Conservation (phyloP, 2,797 vertebrate genomes). For the Enteromius paludinosus region DNA sequence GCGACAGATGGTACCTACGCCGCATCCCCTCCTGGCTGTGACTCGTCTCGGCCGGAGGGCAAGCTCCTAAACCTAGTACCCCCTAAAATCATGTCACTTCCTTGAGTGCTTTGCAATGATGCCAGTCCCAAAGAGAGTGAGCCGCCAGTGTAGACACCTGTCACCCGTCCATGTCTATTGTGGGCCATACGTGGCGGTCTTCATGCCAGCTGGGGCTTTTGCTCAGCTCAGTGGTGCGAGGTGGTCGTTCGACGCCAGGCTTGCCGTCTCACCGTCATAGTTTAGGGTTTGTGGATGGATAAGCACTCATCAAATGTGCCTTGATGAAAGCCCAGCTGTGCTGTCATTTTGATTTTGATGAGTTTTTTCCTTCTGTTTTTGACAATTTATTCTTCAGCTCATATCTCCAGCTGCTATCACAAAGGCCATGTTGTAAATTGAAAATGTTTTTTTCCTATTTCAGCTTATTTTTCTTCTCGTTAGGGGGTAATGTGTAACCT, state of each 20-base stretch:
- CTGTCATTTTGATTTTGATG: constrained; percentile 51
- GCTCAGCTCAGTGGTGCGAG: constrained; percentile 38
- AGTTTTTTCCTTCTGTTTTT: constrained; percentile 8
- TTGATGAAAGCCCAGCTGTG: constrained; percentile 65
- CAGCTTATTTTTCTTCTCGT: constrained; percentile 29
- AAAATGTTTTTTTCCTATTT: neutral
- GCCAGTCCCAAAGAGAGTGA: constrained; percentile 59
- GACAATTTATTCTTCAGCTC: constrained; percentile 13
- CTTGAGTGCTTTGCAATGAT: constrained; percentile 62
- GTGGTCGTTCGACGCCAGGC: constrained; percentile 58
- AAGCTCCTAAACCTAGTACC: constrained; percentile 73
- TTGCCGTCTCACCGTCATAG: constrained; percentile 51
- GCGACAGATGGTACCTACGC: constrained; percentile 75
- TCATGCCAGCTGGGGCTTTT: constrained; percentile 39
- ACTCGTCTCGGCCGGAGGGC: constrained; percentile 73
- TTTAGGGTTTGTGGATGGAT: constrained; percentile 62
- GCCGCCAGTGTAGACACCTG: constrained; percentile 57
- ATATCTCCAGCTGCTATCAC: constrained; percentile 31
- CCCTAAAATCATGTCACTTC: constrained; percentile 63
- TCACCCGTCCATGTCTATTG: constrained; percentile 51
- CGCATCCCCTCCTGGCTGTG: constrained; percentile 64
- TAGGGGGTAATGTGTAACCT: constrained; percentile 35
- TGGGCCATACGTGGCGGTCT: constrained; percentile 35
- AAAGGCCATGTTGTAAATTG: constrained; percentile 26
- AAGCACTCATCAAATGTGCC: constrained; percentile 57